A percentile compares a stretch with the other conserved stretches of the same genome.
phyloP scores from a whole-genome alignment of 2,797 vertebrate species.

The Orientallactaga sibirica region DNA sequence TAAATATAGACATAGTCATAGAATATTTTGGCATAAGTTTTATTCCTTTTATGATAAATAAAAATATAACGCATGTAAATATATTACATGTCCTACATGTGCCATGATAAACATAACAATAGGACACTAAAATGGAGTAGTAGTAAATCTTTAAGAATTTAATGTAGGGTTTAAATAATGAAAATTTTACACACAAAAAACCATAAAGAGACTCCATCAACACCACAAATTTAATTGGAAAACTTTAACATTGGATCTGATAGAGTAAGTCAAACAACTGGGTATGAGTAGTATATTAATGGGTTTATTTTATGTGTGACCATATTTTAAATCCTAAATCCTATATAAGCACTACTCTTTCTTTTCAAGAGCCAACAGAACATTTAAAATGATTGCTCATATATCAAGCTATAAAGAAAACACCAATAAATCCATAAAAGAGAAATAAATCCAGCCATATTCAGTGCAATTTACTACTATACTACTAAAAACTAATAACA shows the following conservation, averaged over 20 bases:
- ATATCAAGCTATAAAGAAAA: constrained; percentile 78
- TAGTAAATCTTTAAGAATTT: background rate
- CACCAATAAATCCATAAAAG: constrained; percentile 76
- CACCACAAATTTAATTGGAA: constrained; percentile 50
- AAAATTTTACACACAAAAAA: background rate
- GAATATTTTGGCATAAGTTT: background rate
- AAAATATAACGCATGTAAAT: background rate
- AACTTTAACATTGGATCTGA: background rate
- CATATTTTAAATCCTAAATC: constrained; percentile 69
- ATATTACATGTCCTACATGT: background rate
- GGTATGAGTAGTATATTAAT: constrained; percentile 56
- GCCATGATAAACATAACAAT: background rate
- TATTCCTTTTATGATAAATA: background rate
- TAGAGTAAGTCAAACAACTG: background rate
- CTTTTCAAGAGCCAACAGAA: constrained; percentile 70
- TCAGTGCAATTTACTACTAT: constrained; percentile 70
- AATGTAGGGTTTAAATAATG: background rate
- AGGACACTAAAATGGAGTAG: background rate
- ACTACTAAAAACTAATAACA: constrained; percentile 75
- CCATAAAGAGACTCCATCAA: background rate
- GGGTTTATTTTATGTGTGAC: constrained; percentile 67
- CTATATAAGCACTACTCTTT: constrained; percentile 44
- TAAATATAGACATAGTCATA: background rate
- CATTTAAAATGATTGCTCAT: constrained; percentile 78
- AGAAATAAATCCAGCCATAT: constrained; percentile 73